phyloP scores from a whole-genome alignment of 2,888 invertebrate species.

The Hypolimnas misippus region DNA sequence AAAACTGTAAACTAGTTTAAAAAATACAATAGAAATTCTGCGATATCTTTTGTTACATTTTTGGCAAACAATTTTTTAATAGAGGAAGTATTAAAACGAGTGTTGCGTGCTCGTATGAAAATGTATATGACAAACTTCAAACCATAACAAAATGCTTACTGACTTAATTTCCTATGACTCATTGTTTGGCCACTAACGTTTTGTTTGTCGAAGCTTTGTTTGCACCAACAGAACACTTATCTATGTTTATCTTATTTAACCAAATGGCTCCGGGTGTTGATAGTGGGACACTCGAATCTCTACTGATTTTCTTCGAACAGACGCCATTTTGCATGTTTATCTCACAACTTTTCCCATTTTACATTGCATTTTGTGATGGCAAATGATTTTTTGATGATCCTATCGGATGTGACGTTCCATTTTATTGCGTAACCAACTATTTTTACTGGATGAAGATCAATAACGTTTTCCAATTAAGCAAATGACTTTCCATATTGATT shows the following conservation, averaged over 20 bases:
- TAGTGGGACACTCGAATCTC: constrained; percentile 9
- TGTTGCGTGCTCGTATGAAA: background rate
- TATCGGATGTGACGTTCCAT: constrained; percentile 7
- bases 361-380: constrained; percentile 1
- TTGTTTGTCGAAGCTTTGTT: constrained; percentile 9
- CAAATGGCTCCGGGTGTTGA: constrained; percentile 14
- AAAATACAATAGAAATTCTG: too few relatives aligned
- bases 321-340: constrained; percentile 26
- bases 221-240: constrained; percentile 24
- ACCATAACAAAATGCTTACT: constrained; percentile 12
- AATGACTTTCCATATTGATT: background rate
- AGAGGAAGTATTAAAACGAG: background rate
- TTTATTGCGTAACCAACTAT: background rate
- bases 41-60: background rate
- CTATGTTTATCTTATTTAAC: constrained; percentile 26
- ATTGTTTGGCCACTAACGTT: constrained; percentile 23
- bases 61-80: background rate
- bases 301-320: constrained; percentile 6
- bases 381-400: constrained; percentile 21
- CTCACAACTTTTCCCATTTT: constrained; percentile 13
- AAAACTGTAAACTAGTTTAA: too few relatives aligned
- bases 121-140: constrained; percentile 2
- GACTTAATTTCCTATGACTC: constrained; percentile 21
- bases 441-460: background rate
- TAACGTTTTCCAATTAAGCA: background rate